These are phyloP conservation scores for Lithophane semibrunnea DNA, from an alignment of 2,888 invertebrate genomes.

Conservation along the genomic window DNA sequence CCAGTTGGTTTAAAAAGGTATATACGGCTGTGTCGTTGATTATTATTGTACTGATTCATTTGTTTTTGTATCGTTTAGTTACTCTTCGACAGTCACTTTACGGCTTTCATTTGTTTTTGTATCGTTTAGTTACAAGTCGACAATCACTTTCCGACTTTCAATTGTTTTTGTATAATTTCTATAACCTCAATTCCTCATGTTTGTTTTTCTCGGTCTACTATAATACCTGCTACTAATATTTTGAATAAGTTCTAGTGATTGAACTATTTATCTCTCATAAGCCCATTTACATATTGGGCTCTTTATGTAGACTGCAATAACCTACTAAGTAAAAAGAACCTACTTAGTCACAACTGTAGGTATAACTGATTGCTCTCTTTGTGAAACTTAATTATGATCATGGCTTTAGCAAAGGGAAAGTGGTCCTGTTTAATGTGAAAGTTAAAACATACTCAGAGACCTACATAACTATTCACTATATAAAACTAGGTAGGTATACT, in stretches of 20 bases:
- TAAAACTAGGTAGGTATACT: neutral
- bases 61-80: neutral
- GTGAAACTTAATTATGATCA: neutral
- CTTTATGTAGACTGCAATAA: neutral
- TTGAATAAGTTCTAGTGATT: neutral
- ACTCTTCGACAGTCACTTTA: neutral
- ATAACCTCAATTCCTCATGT: neutral
- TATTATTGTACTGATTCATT: neutral
- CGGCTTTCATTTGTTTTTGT: neutral
- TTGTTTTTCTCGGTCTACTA: neutral
- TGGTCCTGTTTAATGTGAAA: neutral
- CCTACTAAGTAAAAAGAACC: neutral
- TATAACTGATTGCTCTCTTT: neutral
- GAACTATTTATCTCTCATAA: neutral
- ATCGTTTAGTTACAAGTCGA: neutral
- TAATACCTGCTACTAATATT: too few relatives aligned
- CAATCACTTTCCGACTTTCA: neutral
- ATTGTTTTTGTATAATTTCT: neutral
- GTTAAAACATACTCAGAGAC: neutral
- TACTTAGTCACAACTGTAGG: neutral
- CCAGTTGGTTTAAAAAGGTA: neutral
- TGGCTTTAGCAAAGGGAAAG: neutral
- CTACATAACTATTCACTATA: constrained; percentile 6
- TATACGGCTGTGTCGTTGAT: neutral
- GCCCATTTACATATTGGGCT: neutral